These are phyloP conservation scores for Microcebus jonahi DNA, from an alignment of 2,113 vertebrate genomes.

Conservation along the genomic window DNA sequence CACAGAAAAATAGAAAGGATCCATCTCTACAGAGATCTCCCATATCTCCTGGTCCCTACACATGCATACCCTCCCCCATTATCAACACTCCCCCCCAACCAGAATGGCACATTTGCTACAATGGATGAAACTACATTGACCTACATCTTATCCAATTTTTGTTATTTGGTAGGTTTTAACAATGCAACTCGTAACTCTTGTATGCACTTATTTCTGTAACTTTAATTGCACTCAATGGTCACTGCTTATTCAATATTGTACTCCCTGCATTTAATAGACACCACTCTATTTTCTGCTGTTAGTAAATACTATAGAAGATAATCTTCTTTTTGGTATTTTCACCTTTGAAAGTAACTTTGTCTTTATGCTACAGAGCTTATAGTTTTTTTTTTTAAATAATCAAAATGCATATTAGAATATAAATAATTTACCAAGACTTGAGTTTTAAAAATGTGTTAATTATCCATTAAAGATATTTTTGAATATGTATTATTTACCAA, in stretches of 20 bases:
- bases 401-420: background rate
- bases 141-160: background rate
- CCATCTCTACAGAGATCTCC: background rate
- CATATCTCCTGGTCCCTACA: background rate
- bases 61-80: background rate
- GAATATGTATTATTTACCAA: background rate
- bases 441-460: slow-evolving; percentile 12
- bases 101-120: background rate
- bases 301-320: background rate
- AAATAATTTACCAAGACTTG: background rate
- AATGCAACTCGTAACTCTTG: background rate
- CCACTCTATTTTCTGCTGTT: background rate
- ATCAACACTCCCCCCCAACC: background rate
- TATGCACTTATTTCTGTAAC: background rate
- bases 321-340: background rate
- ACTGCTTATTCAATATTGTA: background rate
- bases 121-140: background rate
- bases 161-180: background rate
- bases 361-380: background rate
- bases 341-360: background rate
- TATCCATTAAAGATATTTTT: background rate
- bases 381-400: background rate
- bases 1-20: background rate
- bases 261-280: background rate
- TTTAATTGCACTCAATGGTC: background rate